phyloP scores from a whole-genome alignment of 2,797 vertebrate genomes.

The Mionectes olivaceus region DNA sequence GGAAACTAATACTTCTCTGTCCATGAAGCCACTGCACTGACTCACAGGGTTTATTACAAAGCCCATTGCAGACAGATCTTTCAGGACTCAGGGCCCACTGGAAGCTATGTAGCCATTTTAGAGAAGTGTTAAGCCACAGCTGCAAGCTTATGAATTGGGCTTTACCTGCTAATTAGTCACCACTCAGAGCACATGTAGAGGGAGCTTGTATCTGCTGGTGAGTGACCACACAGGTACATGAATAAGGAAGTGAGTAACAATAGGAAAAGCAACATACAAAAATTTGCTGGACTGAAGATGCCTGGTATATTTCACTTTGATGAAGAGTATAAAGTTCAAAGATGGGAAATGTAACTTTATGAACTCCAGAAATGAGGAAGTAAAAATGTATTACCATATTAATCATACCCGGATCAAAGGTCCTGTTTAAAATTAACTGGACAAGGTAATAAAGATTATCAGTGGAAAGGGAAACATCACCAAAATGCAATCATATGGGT shows the following conservation, averaged over 20 bases:
- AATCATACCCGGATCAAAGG: not conserved
- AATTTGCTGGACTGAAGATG: not conserved
- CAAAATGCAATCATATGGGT: not conserved
- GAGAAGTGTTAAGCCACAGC: constrained; percentile 28
- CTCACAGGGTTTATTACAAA: constrained; percentile 5
- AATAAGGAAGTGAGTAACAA: not conserved
- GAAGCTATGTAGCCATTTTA: not conserved
- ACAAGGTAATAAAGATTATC: not conserved
- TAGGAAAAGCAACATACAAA: not conserved
- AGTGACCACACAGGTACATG: not conserved
- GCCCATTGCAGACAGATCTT: constrained; percentile 22
- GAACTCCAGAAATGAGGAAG: not conserved
- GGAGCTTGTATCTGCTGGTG: not conserved
- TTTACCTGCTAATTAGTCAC: constrained; percentile 1
- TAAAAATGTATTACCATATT: not conserved
- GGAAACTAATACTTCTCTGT: not conserved
- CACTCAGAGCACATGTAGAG: not conserved
- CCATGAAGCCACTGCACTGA: not conserved
- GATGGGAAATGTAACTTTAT: not conserved
- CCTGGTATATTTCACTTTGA: not conserved
- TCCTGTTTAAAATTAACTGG: not conserved
- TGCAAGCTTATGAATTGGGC: not conserved
- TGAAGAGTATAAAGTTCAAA: not conserved
- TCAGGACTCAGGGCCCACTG: not conserved
- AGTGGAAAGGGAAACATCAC: not conserved